Percentiles rank a stretch among this genome's conserved stretches.
phyloP scores from a whole-genome alignment of 92 coral and sea anemone species.

The Paramuricea clavata region DNA sequence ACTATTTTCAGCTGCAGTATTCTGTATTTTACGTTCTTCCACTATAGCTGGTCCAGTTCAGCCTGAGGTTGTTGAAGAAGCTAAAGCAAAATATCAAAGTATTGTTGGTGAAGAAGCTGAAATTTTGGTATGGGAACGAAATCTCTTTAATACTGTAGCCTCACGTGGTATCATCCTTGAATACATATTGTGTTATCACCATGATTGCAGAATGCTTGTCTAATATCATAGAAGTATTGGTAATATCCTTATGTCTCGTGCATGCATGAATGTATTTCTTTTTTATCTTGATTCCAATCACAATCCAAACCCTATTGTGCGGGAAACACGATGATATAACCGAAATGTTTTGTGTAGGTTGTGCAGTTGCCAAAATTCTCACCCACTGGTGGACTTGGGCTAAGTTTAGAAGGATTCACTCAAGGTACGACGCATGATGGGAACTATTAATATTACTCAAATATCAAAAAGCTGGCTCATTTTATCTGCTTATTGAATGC shows the following conservation, averaged over 20 bases:
- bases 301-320: too few species aligned
- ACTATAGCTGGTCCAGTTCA: slow-evolving; percentile 31
- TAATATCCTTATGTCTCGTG: too few species aligned
- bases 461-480: too few species aligned
- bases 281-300: too few species aligned
- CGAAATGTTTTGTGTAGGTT: slow-evolving; percentile 58
- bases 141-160: neutral
- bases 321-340: neutral
- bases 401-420: slow-evolving; percentile 88
- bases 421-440: slow-evolving; percentile 66
- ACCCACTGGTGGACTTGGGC: slow-evolving; percentile 90
- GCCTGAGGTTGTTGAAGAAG: slow-evolving; percentile 70
- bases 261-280: too few species aligned
- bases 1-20: too few species aligned
- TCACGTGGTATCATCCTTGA: too few species aligned
- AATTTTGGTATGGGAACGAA: slow-evolving; percentile 66
- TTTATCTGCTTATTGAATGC: too few species aligned
- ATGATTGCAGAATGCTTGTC: neutral
- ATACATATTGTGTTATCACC: too few species aligned
- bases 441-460: too few species aligned
- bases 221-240: too few species aligned
- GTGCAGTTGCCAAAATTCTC: slow-evolving; percentile 91
- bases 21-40: neutral
- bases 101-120: slow-evolving; percentile 87
- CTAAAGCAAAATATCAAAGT: slow-evolving; percentile 77